Evolutionary conservation across 1,140 invertebrate species (phyloP).

Genomic region (Dendroctonus ponderosae): DNA sequence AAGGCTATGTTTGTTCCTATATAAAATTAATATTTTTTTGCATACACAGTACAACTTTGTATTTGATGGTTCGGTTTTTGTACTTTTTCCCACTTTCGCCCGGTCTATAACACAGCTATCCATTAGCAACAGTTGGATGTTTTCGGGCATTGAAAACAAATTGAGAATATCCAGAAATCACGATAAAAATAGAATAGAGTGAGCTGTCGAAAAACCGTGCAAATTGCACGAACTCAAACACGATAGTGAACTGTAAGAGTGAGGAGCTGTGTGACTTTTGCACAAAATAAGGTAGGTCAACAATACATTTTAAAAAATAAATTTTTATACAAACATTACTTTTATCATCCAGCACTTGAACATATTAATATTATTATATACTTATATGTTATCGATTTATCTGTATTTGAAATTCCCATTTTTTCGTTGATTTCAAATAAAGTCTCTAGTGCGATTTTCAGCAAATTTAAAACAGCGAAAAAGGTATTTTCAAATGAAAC

Average conservation of each 20-base stretch:
- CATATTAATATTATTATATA: too few relatives aligned
- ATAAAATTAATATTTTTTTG: too few relatives aligned
- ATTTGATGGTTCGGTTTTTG: neutral
- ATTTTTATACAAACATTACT: neutral
- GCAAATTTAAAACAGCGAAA: too few relatives aligned
- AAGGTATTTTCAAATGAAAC: too few relatives aligned
- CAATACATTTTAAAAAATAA: too few relatives aligned
- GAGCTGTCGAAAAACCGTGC: constrained; percentile 4
- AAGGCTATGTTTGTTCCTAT: too few relatives aligned
- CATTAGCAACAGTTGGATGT: constrained; percentile 18
- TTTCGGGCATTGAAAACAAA: constrained; percentile 25
- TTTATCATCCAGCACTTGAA: too few relatives aligned
- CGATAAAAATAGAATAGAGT: constrained; percentile 24
- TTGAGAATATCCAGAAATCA: constrained; percentile 30
- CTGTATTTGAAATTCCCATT: too few relatives aligned
- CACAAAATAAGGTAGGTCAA: constrained; percentile 11
- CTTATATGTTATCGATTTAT: too few relatives aligned
- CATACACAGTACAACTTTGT: too few relatives aligned
- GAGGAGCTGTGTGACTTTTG: constrained; percentile 17
- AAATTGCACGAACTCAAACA: constrained; percentile 17
- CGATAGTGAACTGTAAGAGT: constrained; percentile 13
- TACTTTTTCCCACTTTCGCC: neutral
- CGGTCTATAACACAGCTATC: constrained; percentile 6
- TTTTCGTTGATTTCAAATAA: too few relatives aligned
- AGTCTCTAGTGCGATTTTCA: too few relatives aligned